A percentile compares a stretch with the other conserved stretches of the same genome.
phyloP scores from a whole-genome alignment of 2,888 invertebrate genomes.

The Morpho helenor region DNA sequence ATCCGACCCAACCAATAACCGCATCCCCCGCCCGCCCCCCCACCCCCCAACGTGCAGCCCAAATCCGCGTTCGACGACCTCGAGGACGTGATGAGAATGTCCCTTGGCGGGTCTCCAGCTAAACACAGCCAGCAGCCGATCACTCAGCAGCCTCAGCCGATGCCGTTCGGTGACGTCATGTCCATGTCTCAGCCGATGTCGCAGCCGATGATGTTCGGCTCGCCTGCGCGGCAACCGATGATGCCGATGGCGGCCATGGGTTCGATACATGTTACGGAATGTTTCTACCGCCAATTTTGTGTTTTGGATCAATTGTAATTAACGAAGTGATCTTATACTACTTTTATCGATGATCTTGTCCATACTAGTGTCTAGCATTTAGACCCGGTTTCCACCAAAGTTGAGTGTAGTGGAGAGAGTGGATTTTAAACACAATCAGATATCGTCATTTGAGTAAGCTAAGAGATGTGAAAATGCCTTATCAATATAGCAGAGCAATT shows the following conservation, averaged over 20 bases:
- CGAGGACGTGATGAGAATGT: slow-evolving; percentile 84
- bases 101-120: slow-evolving; percentile 82
- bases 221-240: slow-evolving; percentile 68
- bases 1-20: slow-evolving; percentile 64
- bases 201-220: slow-evolving; percentile 70
- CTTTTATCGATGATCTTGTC: too few species aligned
- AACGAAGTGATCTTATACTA: too few species aligned
- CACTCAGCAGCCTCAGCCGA: slow-evolving; percentile 52
- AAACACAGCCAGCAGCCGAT: slow-evolving; percentile 53
- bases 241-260: slow-evolving; percentile 73
- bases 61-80: slow-evolving; percentile 84
- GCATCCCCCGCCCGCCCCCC: slow-evolving; percentile 74
- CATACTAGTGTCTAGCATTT: too few species aligned
- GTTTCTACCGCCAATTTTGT: slow-evolving; percentile 29
- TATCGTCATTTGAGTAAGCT: too few species aligned
- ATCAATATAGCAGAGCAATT: too few species aligned
- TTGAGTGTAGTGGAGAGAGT: too few species aligned
- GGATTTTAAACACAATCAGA: too few species aligned
- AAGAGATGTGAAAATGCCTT: too few species aligned
- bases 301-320: slow-evolving; percentile 3
- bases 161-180: slow-evolving; percentile 60
- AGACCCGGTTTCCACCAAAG: too few species aligned
- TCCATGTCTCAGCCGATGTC: slow-evolving; percentile 49
- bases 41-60: slow-evolving; percentile 67
- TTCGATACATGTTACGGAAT: slow-evolving; percentile 58